These are phyloP conservation scores for Netelia melanura DNA, from an alignment of 2,888 invertebrate genomes.

Conservation along the genomic window DNA sequence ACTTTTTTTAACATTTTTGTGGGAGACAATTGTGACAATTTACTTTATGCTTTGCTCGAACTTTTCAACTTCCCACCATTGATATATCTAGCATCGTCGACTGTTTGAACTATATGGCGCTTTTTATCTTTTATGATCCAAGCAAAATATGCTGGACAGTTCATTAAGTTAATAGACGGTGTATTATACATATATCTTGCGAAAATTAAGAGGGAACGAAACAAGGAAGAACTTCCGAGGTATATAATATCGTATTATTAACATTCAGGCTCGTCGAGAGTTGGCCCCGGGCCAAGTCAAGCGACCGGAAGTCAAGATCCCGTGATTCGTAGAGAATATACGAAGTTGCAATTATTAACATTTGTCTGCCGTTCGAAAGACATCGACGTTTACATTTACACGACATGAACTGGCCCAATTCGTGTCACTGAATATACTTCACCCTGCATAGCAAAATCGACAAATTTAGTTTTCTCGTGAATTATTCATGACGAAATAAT, in stretches of 20 bases:
- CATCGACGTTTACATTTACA: conserved; percentile 14
- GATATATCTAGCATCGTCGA: not conserved
- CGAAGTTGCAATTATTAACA: conserved; percentile 41
- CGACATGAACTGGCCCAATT: not conserved
- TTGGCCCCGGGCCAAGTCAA: conserved; percentile 48
- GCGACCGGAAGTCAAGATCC: conserved; percentile 33
- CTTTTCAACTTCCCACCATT: not conserved
- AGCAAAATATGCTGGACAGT: conserved; percentile 25
- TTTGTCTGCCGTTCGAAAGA: conserved; percentile 12
- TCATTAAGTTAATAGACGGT: conserved; percentile 31
- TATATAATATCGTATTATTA: conserved; percentile 44
- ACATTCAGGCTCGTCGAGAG: conserved; percentile 29
- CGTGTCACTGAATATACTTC: not conserved
- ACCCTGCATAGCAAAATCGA: no score
- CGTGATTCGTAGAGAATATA: conserved; percentile 26
- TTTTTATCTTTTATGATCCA: not conserved
- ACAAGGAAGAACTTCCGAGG: conserved; percentile 40
- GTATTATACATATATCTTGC: not conserved
- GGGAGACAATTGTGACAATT: not conserved
- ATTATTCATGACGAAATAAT: no score
- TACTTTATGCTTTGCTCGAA: not conserved
- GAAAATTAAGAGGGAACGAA: conserved; percentile 44
- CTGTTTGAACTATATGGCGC: not conserved
- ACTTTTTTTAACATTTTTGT: not conserved
- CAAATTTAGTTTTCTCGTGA: no score